These are phyloP conservation scores for Noctua janthe DNA, from an alignment of 2,888 invertebrate genomes.

Conservation along the genomic window DNA sequence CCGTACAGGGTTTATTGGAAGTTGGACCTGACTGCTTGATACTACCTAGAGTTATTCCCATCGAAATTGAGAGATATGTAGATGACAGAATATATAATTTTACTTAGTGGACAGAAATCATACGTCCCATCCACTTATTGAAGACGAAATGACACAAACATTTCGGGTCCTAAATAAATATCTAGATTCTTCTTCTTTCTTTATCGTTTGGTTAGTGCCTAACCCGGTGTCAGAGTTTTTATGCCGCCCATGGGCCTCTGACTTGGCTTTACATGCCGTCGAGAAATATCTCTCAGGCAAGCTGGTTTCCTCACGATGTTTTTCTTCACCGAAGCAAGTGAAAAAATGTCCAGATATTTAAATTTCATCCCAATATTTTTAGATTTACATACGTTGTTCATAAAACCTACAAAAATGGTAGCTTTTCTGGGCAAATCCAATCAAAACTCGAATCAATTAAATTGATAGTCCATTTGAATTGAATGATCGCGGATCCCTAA, in stretches of 20 bases:
- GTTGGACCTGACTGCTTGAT: background rate
- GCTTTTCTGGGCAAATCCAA: background rate
- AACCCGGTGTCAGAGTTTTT: too few relatives aligned
- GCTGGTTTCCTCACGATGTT: too few relatives aligned
- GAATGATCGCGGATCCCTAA: slow-evolving; percentile 61
- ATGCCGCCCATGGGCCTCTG: too few relatives aligned
- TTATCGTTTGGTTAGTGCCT: too few relatives aligned
- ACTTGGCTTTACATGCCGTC: too few relatives aligned
- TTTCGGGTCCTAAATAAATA: background rate
- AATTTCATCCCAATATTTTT: background rate
- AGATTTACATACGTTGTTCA: background rate
- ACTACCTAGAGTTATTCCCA: background rate
- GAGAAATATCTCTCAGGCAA: too few relatives aligned
- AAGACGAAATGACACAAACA: background rate
- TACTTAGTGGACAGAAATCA: background rate
- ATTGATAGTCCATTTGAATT: background rate
- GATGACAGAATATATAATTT: background rate
- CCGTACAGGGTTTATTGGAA: slow-evolving; percentile 54
- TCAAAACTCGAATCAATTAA: slow-evolving; percentile 13
- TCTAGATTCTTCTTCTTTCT: too few relatives aligned
- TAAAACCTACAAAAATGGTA: background rate
- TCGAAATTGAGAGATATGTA: background rate
- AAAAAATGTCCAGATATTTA: background rate
- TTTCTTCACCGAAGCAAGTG: too few relatives aligned
- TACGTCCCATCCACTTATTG: background rate